Evolutionary conservation across 2,797 vertebrate genomes (phyloP), one percentile per base, ranked within the genome.

Genomic region (Crypturellus tataupa): DNA sequence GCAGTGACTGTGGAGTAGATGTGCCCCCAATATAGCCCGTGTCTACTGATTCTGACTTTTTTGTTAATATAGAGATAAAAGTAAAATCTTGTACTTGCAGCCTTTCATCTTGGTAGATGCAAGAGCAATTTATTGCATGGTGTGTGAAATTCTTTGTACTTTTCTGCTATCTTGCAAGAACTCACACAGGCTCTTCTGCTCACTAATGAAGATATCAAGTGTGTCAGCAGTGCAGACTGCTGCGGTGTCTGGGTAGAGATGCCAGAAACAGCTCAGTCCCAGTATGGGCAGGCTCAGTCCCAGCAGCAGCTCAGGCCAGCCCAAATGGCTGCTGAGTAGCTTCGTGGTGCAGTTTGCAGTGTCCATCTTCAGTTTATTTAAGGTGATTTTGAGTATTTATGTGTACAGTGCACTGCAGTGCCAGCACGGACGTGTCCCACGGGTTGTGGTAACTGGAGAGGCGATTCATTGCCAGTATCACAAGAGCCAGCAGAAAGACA

Each of bases 51-150:
- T 90, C 78, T 71, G 78, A 51, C 51, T 89, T 73, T 92, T 95
- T 91, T 96, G 87, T 91, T 96, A 94, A 91, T 94, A 93, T 44
- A 90, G 6, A 95, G 95, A 94, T 96, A 95, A 96, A 96, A 96
- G 95, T 75, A 84, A 96, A 94, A 87, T 90, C 86, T 94, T 95
- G 90, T 95, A 87, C 92, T 95, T 82, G 64, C 33, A 94, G 53
- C 71, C 89, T 96, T 94, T 95, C 94, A 94, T 94, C 91, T 96
- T 72, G 47, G 75, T 78, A 68, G 90, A 89, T 87, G 81, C 78
- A 89, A 83, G 86, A 91, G 75, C 89, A 77, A 88, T 96, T 96
- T 96, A 80, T 75, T 94, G 78, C 75, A 47, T 21, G 24, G 69
- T 89, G 58, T 78, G 62, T 59, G 58, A 85, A 87, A 47, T 91